Evolutionary conservation across 2,888 invertebrate genomes (phyloP), one percentile per base, ranked within the genome.

Genomic region (Callinectes sapidus): DNA sequence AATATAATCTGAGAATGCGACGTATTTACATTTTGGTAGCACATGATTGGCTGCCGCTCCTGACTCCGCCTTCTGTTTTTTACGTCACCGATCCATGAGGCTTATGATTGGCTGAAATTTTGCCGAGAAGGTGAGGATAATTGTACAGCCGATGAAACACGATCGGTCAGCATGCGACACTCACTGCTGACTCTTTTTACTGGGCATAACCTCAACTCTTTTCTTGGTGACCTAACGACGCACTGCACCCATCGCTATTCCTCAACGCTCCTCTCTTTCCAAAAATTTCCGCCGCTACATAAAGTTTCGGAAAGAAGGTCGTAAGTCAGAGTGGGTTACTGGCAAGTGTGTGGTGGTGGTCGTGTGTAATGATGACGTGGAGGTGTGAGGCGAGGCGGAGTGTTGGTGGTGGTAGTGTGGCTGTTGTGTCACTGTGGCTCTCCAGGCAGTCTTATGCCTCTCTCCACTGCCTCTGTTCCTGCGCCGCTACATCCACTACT

Each of bases 51-150:
- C 91, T 71, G 61, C 87, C 32, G 71, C 13, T 87, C 71, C 6
- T 13, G 71, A 16, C 87, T 32, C 91, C 71, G 71, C 91, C 91
- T 71, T 48, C 61, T n/a, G 28, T 66, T 55, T n/a, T 48, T 87
- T 91, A 87, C 91, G 91, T 91, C 91, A 91, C 39, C 71, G 42
- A 87, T 32, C 71, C 87, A 48, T 32, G 91, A 66, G 71, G 71
- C 87, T 87, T 35, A 87, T 71, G 91, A 91, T 81, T 91, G 87
- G 91, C 91, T 87, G 71, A 61, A 91, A 86, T 91, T 48, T 86
- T 87, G 86, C 39, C 32, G 91, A 87, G 91, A 42, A 87, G 91
- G 91, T 91, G 87, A 91, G 71, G 91, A 91, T 91, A 91, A 91
- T 91, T 91, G 91, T 42, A 10, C 23, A n/a, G 48, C 23, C 54